These are phyloP conservation scores for Channallabes apus DNA, from an alignment of 2,797 vertebrate genomes.

Conservation along the genomic window DNA sequence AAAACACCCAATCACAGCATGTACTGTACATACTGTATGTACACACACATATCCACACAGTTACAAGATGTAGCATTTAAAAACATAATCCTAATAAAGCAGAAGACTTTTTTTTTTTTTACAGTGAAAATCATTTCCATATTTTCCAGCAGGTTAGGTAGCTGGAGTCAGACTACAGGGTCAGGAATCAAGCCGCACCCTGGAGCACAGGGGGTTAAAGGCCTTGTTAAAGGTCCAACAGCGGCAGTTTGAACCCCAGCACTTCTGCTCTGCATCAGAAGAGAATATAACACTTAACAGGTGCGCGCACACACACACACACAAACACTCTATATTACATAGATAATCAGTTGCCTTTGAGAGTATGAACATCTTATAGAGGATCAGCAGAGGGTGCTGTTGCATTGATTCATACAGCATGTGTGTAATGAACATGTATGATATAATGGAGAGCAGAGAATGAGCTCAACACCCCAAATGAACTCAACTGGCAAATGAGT, in stretches of 20 bases:
- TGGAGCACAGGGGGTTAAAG: too few species aligned
- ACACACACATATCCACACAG: not conserved
- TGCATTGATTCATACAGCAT: not conserved
- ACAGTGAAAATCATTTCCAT: too few species aligned
- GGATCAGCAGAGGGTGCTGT: conserved; percentile 4
- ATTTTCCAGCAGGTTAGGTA: too few species aligned
- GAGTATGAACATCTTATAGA: not conserved
- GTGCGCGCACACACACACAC: not conserved
- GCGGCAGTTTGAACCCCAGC: too few species aligned
- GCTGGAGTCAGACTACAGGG: too few species aligned
- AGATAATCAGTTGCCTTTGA: not conserved
- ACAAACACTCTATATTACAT: not conserved
- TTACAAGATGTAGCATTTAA: too few species aligned
- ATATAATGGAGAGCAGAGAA: not conserved
- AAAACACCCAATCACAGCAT: not conserved
- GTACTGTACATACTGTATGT: too few species aligned
- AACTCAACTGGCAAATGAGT: not conserved
- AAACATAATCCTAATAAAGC: too few species aligned
- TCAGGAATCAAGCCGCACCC: too few species aligned
- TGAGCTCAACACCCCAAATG: not conserved
- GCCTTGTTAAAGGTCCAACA: too few species aligned
- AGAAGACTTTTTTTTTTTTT: too few species aligned
- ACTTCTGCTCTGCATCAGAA: too few species aligned
- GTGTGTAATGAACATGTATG: not conserved
- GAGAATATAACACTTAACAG: not conserved